A percentile compares a stretch with the other conserved stretches of the same genome.
phyloP scores from a whole-genome alignment of 2,888 invertebrate genomes.

The Entomobrya multifasciata region DNA sequence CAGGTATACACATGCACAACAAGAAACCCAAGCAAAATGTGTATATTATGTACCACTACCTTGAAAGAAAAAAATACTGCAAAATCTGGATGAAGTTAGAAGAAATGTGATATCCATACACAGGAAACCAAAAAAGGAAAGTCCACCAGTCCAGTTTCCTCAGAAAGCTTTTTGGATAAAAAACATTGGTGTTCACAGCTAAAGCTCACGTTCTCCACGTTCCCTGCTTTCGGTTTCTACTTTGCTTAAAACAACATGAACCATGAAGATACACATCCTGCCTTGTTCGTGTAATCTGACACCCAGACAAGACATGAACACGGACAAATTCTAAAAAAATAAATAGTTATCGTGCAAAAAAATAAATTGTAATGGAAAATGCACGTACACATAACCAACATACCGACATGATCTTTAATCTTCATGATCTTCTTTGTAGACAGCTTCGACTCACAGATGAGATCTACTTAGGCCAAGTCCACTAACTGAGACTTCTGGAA shows the following conservation, averaged over 20 bases:
- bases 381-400: background rate
- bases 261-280: background rate
- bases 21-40: background rate
- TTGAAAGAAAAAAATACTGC: background rate
- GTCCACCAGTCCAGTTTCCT: background rate
- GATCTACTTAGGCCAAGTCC: too few relatives aligned
- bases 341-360: background rate
- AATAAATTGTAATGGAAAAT: background rate
- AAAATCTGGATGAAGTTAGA: background rate
- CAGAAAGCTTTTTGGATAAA: background rate
- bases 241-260: background rate
- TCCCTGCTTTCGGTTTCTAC: too few relatives aligned
- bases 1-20: background rate
- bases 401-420: constrained; percentile 2
- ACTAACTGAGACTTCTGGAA: background rate
- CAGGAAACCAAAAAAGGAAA: too few relatives aligned
- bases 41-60: too few relatives aligned
- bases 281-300: constrained; percentile 10
- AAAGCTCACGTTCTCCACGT: constrained; percentile 9
- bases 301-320: background rate
- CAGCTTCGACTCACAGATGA: background rate
- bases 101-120: background rate
- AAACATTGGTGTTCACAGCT: too few relatives aligned
- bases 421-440: background rate
- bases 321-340: background rate